Conservation (phyloP, 2,113 vertebrate species). For the Hyla sarda region DNA sequence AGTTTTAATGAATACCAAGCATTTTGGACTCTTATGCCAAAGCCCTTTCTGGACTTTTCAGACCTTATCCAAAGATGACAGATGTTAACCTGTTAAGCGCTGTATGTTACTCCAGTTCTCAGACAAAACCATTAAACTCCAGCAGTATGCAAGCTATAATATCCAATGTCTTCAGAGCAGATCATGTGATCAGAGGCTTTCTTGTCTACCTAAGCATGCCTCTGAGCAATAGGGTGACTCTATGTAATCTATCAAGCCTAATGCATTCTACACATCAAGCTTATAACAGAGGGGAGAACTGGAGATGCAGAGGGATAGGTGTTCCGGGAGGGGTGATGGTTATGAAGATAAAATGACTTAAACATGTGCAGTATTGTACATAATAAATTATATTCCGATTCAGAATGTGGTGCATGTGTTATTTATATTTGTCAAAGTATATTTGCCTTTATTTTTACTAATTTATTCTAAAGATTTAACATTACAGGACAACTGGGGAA, state of each 20-base stretch:
- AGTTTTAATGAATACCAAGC: slow-evolving; percentile 25
- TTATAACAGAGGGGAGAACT: neutral
- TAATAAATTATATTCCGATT: slow-evolving; percentile 55
- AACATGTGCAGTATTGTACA: slow-evolving; percentile 56
- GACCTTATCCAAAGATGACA: slow-evolving; percentile 55
- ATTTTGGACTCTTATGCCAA: slow-evolving; percentile 51
- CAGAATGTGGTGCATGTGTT: slow-evolving; percentile 15
- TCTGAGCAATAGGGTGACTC: neutral
- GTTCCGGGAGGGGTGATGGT: slow-evolving; percentile 47
- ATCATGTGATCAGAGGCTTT: neutral
- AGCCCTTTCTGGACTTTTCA: slow-evolving; percentile 43
- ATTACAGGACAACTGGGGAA: neutral
- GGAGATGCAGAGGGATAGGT: slow-evolving; percentile 13
- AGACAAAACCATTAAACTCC: neutral
- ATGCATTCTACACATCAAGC: slow-evolving; percentile 12
- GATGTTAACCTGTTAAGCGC: slow-evolving; percentile 10
- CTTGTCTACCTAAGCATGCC: neutral
- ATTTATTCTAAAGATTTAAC: neutral
- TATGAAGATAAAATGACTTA: slow-evolving; percentile 37
- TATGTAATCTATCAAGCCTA: slow-evolving; percentile 27
- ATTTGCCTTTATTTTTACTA: neutral
- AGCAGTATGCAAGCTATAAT: slow-evolving; percentile 3
- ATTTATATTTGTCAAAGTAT: neutral
- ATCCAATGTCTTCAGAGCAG: slow-evolving; percentile 17
- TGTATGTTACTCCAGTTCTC: slow-evolving; percentile 17